A percentile compares a stretch with the other conserved stretches of the same genome.
Conservation (phyloP, 2,113 vertebrate genomes). For the Gnathonemus longibarbis region DNA sequence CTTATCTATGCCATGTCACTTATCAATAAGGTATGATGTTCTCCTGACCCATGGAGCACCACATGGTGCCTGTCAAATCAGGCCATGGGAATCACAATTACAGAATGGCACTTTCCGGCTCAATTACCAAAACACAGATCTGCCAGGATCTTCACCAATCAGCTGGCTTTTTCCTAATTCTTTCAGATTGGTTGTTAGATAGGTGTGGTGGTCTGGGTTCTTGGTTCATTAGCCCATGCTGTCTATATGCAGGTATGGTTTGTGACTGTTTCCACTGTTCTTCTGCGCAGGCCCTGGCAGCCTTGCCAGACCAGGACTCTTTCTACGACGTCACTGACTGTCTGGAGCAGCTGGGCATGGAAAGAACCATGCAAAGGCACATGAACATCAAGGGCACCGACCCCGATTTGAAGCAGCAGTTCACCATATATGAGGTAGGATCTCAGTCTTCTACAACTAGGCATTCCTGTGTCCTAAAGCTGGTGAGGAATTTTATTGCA, state of each 20-base stretch:
- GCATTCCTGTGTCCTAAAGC: background rate
- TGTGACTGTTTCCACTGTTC: conserved; percentile 2
- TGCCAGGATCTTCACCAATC: background rate
- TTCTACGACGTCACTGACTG: conserved; percentile 91
- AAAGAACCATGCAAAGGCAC: conserved; percentile 71
- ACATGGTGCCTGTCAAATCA: background rate
- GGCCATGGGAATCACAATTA: background rate
- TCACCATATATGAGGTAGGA: conserved; percentile 76
- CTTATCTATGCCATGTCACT: conserved; percentile 81
- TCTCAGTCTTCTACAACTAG: no score
- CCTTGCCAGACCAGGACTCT: conserved; percentile 88
- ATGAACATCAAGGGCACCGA: conserved; percentile 64
- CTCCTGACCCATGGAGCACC: background rate
- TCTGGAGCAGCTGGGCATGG: conserved; percentile 87
- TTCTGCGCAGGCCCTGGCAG: conserved; percentile 68
- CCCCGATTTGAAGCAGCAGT: conserved; percentile 73
- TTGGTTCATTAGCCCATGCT: background rate
- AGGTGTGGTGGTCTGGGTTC: background rate
- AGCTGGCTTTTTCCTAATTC: background rate
- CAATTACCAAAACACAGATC: background rate
- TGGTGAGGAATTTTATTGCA: background rate
- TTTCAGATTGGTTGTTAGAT: background rate
- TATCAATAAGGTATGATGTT: conserved; percentile 80
- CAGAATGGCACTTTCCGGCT: background rate
- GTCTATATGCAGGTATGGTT: background rate